Evolutionary conservation across 2,888 invertebrate species (phyloP).

Genomic region (Ditylenchus weischeri): DNA sequence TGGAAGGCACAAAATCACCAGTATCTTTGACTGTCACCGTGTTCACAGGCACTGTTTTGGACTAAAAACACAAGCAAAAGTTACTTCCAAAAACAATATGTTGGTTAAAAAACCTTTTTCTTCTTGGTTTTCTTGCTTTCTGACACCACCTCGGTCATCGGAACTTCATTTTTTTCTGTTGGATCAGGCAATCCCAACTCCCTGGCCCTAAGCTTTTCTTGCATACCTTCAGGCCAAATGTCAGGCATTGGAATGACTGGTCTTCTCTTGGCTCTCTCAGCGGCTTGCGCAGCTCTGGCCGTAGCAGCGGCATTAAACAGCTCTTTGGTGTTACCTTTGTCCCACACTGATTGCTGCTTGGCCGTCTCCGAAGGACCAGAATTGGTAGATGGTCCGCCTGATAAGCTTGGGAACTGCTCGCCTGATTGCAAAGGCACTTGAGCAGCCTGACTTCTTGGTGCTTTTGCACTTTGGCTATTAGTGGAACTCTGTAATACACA

Average conservation of each 20-base stretch:
- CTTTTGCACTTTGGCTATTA: too few species aligned
- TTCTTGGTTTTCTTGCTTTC: conserved; percentile 23
- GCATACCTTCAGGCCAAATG: conserved; percentile 41
- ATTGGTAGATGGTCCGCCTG: conserved; percentile 17
- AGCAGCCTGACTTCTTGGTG: not conserved
- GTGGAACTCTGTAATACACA: not conserved
- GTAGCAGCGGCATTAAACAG: conserved; percentile 4
- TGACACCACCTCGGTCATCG: conserved; percentile 13
- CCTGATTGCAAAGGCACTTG: conserved; percentile 18
- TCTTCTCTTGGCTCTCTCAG: conserved; percentile 20
- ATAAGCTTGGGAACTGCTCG: conserved; percentile 29
- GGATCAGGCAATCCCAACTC: conserved; percentile 35
- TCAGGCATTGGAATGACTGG: conserved; percentile 37
- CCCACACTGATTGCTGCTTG: conserved; percentile 14
- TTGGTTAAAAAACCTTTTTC: conserved; percentile 13
- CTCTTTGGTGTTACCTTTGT: conserved; percentile 15
- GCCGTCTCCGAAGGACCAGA: conserved; percentile 9
- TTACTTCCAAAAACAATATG: not conserved
- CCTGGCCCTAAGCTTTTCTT: conserved; percentile 32
- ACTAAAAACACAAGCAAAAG: not conserved
- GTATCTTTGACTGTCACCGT: not conserved
- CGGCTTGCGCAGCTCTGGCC: not conserved
- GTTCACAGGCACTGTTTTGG: conserved; percentile 7
- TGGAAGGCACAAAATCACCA: conserved; percentile 5
- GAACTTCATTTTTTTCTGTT: conserved; percentile 12